Conservation (phyloP, 2,797 vertebrate genomes). For the Psittacula echo region DNA sequence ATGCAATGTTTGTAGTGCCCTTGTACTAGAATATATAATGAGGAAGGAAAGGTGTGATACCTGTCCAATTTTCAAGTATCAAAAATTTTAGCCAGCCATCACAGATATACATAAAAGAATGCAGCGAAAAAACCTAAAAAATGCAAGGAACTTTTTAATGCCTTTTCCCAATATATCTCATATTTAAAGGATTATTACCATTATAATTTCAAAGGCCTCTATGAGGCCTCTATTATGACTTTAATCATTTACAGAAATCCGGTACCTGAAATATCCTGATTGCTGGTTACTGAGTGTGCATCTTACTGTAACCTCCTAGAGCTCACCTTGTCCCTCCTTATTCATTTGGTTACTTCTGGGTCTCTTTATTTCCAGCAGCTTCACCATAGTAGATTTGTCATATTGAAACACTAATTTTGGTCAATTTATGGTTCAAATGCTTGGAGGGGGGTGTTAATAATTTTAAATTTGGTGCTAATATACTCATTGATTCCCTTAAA, state of each 20-base stretch:
- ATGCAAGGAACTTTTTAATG: background rate
- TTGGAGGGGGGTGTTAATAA: background rate
- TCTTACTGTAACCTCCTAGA: background rate
- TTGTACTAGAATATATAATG: background rate
- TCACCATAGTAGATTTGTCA: background rate
- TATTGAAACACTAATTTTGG: background rate
- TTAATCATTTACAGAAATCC: background rate
- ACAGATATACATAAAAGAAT: background rate
- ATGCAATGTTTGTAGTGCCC: background rate
- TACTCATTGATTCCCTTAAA: background rate
- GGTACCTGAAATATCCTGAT: background rate
- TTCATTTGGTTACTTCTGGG: rapidly evolving
- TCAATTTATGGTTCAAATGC: background rate
- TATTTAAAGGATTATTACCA: background rate
- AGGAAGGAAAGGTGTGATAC: background rate
- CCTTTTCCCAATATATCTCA: background rate
- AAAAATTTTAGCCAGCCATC: background rate
- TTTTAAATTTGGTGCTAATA: background rate
- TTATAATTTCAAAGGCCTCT: background rate
- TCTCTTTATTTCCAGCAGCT: background rate
- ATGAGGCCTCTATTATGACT: background rate
- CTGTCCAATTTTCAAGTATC: background rate
- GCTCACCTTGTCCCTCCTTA: background rate
- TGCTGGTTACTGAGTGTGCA: background rate
- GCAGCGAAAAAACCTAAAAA: background rate